A percentile compares a stretch with the other conserved stretches of the same genome.
These are phyloP conservation scores for Darevskia mixta DNA, from an alignment of 2,797 vertebrate genomes.

Conservation along the genomic window DNA sequence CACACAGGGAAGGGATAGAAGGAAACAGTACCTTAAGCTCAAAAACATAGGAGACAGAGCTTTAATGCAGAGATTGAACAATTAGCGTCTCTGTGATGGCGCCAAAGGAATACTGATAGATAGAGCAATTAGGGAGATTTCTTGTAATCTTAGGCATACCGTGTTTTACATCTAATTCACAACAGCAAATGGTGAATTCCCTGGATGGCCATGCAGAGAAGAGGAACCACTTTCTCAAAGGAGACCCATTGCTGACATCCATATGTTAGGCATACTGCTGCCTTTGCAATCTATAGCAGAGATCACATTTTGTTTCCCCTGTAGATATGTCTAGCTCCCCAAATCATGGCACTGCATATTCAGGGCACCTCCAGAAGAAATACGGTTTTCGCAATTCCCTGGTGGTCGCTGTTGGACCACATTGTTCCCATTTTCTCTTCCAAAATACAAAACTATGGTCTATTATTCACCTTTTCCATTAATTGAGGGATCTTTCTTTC, in stretches of 20 bases:
- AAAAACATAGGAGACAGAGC: neutral
- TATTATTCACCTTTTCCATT: slow-evolving; percentile 8
- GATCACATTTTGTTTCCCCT: neutral
- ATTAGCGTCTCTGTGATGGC: neutral
- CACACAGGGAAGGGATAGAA: neutral
- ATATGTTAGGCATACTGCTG: neutral
- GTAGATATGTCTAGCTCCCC: neutral
- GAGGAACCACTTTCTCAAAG: slow-evolving; percentile 16
- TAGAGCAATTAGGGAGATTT: slow-evolving; percentile 33
- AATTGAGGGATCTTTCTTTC: neutral
- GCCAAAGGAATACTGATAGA: slow-evolving; percentile 26
- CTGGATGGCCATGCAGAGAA: slow-evolving; percentile 25
- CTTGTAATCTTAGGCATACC: slow-evolving; percentile 29
- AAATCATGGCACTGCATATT: neutral
- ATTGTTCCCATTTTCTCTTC: neutral
- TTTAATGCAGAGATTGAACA: slow-evolving; percentile 20
- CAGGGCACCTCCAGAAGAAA: neutral
- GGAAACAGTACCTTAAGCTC: neutral
- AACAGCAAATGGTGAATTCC: slow-evolving; percentile 14
- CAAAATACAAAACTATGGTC: neutral
- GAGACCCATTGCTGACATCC: neutral
- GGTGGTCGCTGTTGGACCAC: neutral
- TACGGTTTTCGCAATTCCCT: neutral
- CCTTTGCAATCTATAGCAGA: neutral
- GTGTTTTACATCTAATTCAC: slow-evolving; percentile 39